A percentile compares a stretch with the other conserved stretches of the same genome.
These are phyloP conservation scores for Myotis lucifugus DNA, from an alignment of 2,113 vertebrate species.

Conservation along the genomic window DNA sequence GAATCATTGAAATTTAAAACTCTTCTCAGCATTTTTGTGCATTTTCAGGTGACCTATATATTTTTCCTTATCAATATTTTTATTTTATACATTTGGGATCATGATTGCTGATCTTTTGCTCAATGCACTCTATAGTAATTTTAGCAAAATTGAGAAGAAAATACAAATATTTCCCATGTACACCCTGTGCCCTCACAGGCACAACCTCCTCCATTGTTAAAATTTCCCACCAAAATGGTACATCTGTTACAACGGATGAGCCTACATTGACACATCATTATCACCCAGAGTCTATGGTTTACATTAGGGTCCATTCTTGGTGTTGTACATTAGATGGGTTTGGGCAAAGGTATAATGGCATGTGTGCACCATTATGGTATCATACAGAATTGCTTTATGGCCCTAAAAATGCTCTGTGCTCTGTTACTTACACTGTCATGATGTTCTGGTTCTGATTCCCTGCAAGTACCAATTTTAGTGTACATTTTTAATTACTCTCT, in stretches of 20 bases:
- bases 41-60: not conserved
- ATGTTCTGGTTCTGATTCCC: rapidly evolving
- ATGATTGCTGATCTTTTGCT: not conserved
- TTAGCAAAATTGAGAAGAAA: not conserved
- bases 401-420: not conserved
- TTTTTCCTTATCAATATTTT: not conserved
- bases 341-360: not conserved
- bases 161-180: not conserved
- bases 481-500: not conserved
- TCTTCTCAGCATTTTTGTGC: not conserved
- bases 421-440: not conserved
- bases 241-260: not conserved
- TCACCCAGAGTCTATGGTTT: not conserved
- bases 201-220: not conserved
- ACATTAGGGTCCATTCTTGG: not conserved
- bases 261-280: not conserved
- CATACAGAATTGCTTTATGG: rapidly evolving
- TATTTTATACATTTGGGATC: not conserved
- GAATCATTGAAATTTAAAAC: not conserved
- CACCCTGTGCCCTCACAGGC: not conserved
- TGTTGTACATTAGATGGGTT: not conserved
- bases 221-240: not conserved
- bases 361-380: not conserved
- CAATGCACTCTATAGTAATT: too few relatives aligned
- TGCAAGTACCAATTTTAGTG: not conserved